phyloP scores from a whole-genome alignment of 1,140 invertebrate genomes.

The Zaprionus vittiger region DNA sequence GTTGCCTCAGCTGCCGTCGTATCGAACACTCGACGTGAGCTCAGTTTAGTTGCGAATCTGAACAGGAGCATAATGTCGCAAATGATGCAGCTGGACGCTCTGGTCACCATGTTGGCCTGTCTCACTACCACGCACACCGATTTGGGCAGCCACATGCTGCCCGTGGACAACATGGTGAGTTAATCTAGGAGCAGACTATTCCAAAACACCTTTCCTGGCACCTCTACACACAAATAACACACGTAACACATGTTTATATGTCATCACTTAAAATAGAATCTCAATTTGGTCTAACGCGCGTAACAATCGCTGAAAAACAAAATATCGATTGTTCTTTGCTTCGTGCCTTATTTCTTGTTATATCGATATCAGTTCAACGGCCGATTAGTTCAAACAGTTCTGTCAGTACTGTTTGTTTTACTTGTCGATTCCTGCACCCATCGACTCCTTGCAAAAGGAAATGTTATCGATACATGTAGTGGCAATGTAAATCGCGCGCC shows the following conservation, averaged over 20 bases:
- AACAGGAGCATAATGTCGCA: constrained; percentile 48
- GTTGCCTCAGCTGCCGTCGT: neutral
- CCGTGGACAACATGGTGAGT: constrained; percentile 51
- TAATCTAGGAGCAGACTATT: neutral
- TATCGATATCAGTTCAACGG: neutral
- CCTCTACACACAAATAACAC: neutral
- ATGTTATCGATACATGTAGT: neutral
- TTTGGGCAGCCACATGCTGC: constrained; percentile 31
- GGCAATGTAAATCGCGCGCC: neutral
- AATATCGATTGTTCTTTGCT: neutral
- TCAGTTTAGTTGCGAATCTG: constrained; percentile 29
- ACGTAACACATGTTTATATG: neutral
- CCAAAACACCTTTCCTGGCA: neutral
- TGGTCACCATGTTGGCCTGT: constrained; percentile 74
- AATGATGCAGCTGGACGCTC: constrained; percentile 63
- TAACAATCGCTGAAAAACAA: neutral
- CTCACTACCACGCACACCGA: constrained; percentile 63
- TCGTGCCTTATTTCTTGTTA: neutral
- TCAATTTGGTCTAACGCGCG: neutral
- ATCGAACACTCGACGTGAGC: neutral
- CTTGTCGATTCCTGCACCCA: neutral
- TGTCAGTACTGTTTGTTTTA: no score
- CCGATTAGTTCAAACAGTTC: neutral
- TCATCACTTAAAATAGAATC: neutral
- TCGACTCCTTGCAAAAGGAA: neutral